Conservation (phyloP, 2,113 vertebrate genomes). For the Rhineura floridana region DNA sequence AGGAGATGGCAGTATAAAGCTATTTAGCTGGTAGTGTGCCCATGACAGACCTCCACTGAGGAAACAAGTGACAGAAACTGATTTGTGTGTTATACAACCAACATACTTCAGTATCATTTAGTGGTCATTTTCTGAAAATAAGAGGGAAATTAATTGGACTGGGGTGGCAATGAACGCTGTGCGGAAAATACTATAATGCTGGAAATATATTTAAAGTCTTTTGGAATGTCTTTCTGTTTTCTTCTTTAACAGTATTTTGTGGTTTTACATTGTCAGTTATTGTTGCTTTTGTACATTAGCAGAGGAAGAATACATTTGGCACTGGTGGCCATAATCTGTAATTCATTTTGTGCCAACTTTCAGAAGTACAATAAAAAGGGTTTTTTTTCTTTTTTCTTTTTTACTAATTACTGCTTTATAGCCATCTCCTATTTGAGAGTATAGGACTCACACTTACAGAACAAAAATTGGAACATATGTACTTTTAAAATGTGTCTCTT, state of each 20-base stretch:
- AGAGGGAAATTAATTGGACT: background rate
- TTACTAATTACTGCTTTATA: no score
- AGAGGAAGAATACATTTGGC: background rate
- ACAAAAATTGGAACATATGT: no score
- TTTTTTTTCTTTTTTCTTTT: no score
- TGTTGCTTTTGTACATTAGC: background rate
- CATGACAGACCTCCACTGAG: background rate
- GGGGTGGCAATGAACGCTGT: background rate
- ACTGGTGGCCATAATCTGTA: background rate
- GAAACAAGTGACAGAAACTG: background rate
- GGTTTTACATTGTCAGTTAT: background rate
- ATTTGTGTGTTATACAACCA: background rate
- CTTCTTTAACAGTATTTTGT: background rate
- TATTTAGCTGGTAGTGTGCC: background rate
- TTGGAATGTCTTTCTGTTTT: background rate
- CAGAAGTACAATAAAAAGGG: background rate
- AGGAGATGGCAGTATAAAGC: constrained; percentile 79
- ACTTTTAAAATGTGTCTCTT: background rate
- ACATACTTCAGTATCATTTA: background rate
- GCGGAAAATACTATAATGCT: background rate
- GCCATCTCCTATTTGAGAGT: no score
- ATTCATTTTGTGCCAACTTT: background rate
- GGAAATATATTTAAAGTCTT: background rate
- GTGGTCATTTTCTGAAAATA: background rate
- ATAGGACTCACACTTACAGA: background rate